Evolutionary conservation across 2,888 invertebrate species (phyloP).

Genomic region (Polydrusus tereticollis): DNA sequence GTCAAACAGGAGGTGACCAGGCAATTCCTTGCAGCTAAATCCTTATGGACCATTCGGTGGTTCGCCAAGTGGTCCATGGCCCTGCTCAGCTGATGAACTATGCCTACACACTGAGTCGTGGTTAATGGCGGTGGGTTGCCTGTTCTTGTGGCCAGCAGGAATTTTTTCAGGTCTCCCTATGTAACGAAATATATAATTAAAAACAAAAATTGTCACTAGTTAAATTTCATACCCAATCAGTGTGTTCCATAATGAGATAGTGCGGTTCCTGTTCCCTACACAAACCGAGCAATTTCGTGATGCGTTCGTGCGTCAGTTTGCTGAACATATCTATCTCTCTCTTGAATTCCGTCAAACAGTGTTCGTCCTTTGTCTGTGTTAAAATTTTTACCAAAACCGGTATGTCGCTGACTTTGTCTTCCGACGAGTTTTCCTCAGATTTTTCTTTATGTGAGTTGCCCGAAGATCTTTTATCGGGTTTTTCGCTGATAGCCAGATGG

Average conservation of each 20-base stretch:
- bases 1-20: conserved; percentile 85
- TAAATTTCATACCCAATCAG: conserved; percentile 86
- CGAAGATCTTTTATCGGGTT: conserved; percentile 51
- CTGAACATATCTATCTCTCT: conserved; percentile 89
- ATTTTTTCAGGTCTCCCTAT: conserved; percentile 93
- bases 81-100: conserved; percentile 82
- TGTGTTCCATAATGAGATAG: conserved; percentile 90
- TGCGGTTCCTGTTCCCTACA: conserved; percentile 89
- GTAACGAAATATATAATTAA: too few relatives aligned
- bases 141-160: conserved; percentile 78
- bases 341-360: conserved; percentile 84
- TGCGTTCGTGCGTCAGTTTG: conserved; percentile 85
- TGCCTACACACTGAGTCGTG: conserved; percentile 75
- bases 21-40: conserved; percentile 93
- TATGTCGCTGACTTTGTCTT: conserved; percentile 66
- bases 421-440: conserved; percentile 37
- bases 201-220: conserved; percentile 1
- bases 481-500: conserved; percentile 56
- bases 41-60: conserved; percentile 86
- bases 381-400: conserved; percentile 83
- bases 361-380: conserved; percentile 83
- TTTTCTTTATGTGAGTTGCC: conserved; percentile 53
- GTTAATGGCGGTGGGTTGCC: conserved; percentile 74
- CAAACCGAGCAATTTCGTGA: conserved; percentile 83
- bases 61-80: conserved; percentile 86